phyloP scores from a whole-genome alignment of 2,797 vertebrate species.

The Lutjanus campechanus region DNA sequence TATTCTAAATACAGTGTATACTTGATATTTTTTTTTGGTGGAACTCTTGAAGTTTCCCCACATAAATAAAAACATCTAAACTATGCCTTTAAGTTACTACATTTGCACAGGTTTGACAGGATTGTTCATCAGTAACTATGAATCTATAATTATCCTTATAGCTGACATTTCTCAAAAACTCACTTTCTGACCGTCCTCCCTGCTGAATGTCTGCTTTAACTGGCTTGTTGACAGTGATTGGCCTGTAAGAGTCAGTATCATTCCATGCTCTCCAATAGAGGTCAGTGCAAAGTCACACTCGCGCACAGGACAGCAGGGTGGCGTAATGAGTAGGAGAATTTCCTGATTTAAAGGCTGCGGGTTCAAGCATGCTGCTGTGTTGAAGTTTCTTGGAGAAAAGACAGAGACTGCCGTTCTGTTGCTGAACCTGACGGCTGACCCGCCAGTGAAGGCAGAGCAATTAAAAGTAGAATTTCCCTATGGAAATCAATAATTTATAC shows the following conservation, averaged over 20 bases:
- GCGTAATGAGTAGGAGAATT: conserved; percentile 30
- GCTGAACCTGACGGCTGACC: conserved; percentile 41
- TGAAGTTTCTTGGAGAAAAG: conserved; percentile 8
- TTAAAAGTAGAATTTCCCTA: conserved; percentile 50
- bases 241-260: conserved; percentile 34
- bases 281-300: conserved; percentile 68
- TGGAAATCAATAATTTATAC: conserved; percentile 61
- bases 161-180: neutral
- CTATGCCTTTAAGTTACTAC: neutral
- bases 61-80: too few species aligned
- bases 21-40: too few species aligned
- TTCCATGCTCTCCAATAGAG: conserved; percentile 56
- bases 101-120: neutral
- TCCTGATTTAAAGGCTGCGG: conserved; percentile 21
- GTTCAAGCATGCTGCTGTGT: conserved; percentile 20
- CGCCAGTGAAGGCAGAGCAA: conserved; percentile 39
- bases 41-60: too few species aligned
- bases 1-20: too few species aligned
- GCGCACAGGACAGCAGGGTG: conserved; percentile 25
- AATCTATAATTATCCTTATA: neutral
- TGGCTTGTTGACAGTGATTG: neutral
- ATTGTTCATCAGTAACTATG: neutral
- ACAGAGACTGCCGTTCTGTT: neutral
- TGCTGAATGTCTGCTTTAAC: conserved; percentile 1
- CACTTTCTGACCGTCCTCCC: neutral